Evolutionary conservation across 2,113 vertebrate species (phyloP), one percentile per base, ranked within the genome.

Genomic region (Eudyptes chrysolophus): DNA sequence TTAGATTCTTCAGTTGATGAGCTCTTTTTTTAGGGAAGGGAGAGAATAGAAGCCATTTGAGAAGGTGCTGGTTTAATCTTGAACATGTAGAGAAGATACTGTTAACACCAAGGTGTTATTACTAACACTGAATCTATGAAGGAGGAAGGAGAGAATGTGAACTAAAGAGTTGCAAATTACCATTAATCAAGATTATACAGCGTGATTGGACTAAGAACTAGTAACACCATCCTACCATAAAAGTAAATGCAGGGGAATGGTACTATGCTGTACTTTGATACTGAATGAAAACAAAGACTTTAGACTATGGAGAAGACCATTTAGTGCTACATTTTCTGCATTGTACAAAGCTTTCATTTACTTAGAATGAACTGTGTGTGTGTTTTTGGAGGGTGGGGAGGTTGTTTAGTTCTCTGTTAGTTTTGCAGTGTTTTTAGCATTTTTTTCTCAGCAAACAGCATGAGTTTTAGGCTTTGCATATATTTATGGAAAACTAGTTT

Each of bases 1-100:
- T 78, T 93, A 21, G 7, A 52, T 24, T 66, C 22, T 61, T 89
- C 22, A 32, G 40, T 0, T 69, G 27, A 46, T 86, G 30, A 77
- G 9, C 13, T 57, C 5, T 49, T 60, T 78, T 58, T 57, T 55
- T 22, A 30, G 30, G 48, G 21, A 89, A 92, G n/a, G n/a, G 25
- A 66, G 87, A 36, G 30, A 71, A 79, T 5, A 70, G 40, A 66
- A 85, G 26, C 32, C 1, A 1, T 85, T 83, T 83, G 34, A 62
- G 16, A 48, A 64, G 44, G 16, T 57, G 6, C 55, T 88, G 5
- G 11, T 79, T 93, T 75, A 51, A 44, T 79, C 18, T 87, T 18
- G 72, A 44, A 44, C 30, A 10, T 0, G 0, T 12, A 68, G 42
- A 58, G 65, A 70, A 60, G 51, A 34, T 51, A 8, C 49, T 48